A percentile compares a stretch with the other conserved stretches of the same genome.
Evolutionary conservation across 2,113 vertebrate species (phyloP).

Genomic region (Aspidoscelis tigris): DNA sequence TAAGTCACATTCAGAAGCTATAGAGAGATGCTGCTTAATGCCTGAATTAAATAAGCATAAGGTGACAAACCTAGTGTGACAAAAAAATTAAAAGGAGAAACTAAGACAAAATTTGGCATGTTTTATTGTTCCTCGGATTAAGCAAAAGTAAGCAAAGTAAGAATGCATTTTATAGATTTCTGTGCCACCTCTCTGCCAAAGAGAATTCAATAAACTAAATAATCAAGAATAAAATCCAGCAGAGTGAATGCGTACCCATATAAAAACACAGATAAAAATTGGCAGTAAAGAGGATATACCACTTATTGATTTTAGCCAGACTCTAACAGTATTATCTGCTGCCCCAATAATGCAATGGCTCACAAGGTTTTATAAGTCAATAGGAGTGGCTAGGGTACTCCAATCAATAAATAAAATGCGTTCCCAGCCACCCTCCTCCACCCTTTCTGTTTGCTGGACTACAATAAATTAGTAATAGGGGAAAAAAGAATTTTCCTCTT

Average conservation of each 20-base stretch:
- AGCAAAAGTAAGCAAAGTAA: background rate
- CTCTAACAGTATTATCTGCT: background rate
- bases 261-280: background rate
- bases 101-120: background rate
- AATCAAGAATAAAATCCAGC: background rate
- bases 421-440: background rate
- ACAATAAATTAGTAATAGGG: background rate
- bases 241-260: background rate
- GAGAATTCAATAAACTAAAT: background rate
- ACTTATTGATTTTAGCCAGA: background rate
- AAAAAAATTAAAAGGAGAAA: background rate
- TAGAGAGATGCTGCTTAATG: background rate
- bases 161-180: background rate
- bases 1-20: background rate
- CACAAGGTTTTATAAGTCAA: background rate
- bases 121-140: background rate
- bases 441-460: background rate
- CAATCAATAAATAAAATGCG: background rate
- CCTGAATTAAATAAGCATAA: background rate
- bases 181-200: background rate
- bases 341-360: background rate
- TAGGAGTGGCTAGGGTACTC: background rate
- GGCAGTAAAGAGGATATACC: background rate
- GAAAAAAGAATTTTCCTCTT: background rate
- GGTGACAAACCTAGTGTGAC: background rate